Conservation (phyloP, 2,113 vertebrate genomes). For the Apodemus sylvaticus region DNA sequence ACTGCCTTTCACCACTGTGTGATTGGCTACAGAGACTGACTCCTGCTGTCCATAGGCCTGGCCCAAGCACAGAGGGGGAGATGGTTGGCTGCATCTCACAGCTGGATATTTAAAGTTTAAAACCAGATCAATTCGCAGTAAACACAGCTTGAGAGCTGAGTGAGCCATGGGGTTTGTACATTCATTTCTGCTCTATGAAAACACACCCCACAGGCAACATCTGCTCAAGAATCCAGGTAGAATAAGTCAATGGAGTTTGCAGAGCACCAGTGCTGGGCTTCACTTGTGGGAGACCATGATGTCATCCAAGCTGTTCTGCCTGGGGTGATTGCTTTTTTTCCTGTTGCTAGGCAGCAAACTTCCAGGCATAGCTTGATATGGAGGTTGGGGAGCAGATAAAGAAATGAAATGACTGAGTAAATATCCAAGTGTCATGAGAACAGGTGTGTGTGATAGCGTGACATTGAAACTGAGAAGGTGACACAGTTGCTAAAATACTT, state of each 20-base stretch:
- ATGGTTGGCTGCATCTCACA: background rate
- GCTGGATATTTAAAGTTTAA: background rate
- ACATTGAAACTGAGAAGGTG: background rate
- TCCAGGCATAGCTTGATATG: background rate
- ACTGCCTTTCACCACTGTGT: background rate
- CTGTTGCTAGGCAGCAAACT: background rate
- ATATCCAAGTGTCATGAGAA: background rate
- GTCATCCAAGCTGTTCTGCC: background rate
- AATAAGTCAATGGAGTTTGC: background rate
- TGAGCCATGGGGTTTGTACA: background rate
- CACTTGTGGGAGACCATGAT: background rate
- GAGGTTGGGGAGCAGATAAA: background rate
- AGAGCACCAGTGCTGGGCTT: background rate
- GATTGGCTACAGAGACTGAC: rapidly evolving
- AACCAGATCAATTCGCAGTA: background rate
- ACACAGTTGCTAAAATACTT: background rate
- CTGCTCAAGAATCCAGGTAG: background rate
- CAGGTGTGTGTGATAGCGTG: background rate
- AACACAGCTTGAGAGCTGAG: background rate
- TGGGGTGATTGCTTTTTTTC: background rate
- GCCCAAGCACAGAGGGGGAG: background rate
- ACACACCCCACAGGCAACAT: background rate
- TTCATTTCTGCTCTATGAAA: background rate
- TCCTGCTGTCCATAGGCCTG: rapidly evolving
- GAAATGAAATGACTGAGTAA: background rate